A percentile compares a stretch with the other conserved stretches of the same genome.
Evolutionary conservation across 2,113 vertebrate genomes (phyloP).

Genomic region (Microcebus jonahi): DNA sequence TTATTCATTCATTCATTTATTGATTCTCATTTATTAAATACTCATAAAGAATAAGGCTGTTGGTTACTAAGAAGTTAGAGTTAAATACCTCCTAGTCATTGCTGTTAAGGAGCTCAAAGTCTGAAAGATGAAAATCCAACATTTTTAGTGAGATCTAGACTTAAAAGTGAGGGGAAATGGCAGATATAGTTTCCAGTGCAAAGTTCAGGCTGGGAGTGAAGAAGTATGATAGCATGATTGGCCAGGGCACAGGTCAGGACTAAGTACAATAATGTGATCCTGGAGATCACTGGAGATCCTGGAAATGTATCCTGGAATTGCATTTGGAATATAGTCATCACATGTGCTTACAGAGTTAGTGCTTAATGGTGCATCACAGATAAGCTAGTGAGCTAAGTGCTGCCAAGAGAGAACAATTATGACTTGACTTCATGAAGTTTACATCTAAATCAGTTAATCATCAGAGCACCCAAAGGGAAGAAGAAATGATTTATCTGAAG

Average conservation of each 20-base stretch:
- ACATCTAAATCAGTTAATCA: not conserved
- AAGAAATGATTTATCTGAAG: not conserved
- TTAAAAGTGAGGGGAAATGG: not conserved
- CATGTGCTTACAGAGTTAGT: not conserved
- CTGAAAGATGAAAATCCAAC: not conserved
- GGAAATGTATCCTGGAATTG: not conserved
- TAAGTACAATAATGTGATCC: not conserved
- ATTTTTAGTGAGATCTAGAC: not conserved
- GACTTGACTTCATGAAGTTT: not conserved
- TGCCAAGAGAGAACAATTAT: not conserved
- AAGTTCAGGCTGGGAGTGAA: not conserved
- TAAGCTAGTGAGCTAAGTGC: not conserved
- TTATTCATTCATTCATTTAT: not conserved
- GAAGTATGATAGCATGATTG: not conserved
- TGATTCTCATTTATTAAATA: slow-evolving; percentile 1
- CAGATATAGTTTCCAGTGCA: not conserved
- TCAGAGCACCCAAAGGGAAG: not conserved
- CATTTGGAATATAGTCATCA: not conserved
- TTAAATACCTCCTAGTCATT: not conserved
- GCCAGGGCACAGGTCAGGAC: not conserved
- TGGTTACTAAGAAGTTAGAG: not conserved
- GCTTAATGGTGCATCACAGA: not conserved
- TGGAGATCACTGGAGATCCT: not conserved
- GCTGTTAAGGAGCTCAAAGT: not conserved
- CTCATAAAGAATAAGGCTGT: not conserved